phyloP scores from a whole-genome alignment of 2,113 vertebrate genomes.

The Piaya cayana region DNA sequence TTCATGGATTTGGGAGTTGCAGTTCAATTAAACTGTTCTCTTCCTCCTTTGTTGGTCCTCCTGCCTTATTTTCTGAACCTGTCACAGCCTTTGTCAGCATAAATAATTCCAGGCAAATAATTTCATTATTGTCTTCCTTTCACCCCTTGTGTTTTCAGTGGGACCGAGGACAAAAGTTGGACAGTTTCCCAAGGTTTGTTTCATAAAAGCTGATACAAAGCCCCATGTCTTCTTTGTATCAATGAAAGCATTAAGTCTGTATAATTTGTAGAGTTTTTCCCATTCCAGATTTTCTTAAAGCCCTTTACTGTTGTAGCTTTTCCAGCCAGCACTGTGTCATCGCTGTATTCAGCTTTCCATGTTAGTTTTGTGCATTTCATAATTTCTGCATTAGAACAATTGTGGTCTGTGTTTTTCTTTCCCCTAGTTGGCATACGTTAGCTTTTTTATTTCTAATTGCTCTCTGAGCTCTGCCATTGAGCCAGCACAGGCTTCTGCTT shows the following conservation, averaged over 20 bases:
- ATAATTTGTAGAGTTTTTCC: neutral
- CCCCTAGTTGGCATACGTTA: neutral
- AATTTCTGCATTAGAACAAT: neutral
- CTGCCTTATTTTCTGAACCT: neutral
- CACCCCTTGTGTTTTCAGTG: neutral
- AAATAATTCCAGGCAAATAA: neutral
- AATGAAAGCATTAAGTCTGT: neutral
- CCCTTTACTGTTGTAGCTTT: neutral
- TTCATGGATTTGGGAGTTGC: neutral
- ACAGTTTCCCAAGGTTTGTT: neutral
- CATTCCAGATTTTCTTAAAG: neutral
- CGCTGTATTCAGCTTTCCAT: neutral
- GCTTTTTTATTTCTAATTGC: conserved; percentile 4
- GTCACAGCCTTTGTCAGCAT: neutral
- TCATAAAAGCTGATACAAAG: neutral
- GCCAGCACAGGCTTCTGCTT: neutral
- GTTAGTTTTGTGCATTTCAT: neutral
- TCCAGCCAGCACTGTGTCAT: neutral
- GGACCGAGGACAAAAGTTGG: neutral
- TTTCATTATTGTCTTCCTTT: neutral
- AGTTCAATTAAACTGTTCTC: neutral
- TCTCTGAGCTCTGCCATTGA: neutral
- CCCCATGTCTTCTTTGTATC: neutral
- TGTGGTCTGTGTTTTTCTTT: neutral
- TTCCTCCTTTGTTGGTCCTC: neutral